phyloP scores from a whole-genome alignment of 2,888 invertebrate species.

The Drosophila kanekoi region DNA sequence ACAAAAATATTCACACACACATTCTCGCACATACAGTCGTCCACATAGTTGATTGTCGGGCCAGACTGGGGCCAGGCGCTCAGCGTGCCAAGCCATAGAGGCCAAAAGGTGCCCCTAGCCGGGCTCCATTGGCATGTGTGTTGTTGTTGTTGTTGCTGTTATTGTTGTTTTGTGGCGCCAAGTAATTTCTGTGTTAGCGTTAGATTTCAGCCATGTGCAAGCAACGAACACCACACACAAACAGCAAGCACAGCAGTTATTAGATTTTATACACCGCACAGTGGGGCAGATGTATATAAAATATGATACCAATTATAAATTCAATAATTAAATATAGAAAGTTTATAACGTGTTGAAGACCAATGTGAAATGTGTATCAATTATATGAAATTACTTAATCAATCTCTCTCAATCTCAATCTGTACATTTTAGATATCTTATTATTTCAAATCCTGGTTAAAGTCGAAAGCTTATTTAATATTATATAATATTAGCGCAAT shows the following conservation, averaged over 20 bases:
- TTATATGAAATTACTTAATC: too few relatives aligned
- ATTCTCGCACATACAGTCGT: conserved; percentile 9
- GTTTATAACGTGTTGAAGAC: too few relatives aligned
- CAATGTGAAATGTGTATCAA: too few relatives aligned
- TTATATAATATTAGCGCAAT: too few relatives aligned
- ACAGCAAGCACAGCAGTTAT: conserved; percentile 57
- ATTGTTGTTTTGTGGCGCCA: conserved; percentile 66
- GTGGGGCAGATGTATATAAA: conserved; percentile 31
- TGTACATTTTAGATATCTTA: too few relatives aligned
- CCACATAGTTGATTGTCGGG: conserved; percentile 49
- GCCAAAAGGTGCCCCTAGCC: conserved; percentile 73
- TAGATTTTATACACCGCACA: conserved; percentile 50
- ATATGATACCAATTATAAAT: neutral
- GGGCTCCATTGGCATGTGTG: conserved; percentile 46
- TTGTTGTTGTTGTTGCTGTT: conserved; percentile 25
- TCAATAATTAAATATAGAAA: too few relatives aligned
- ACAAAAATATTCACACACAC: conserved; percentile 18
- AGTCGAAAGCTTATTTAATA: too few relatives aligned
- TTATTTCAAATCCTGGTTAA: too few relatives aligned
- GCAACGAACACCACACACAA: conserved; percentile 59
- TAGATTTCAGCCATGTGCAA: conserved; percentile 76
- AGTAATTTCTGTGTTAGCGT: conserved; percentile 68
- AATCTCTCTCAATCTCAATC: too few relatives aligned
- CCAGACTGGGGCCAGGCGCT: conserved; percentile 74
- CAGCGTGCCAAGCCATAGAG: conserved; percentile 72